Conservation (phyloP, 1,140 invertebrate genomes). For the Piezodorus guildinii region DNA sequence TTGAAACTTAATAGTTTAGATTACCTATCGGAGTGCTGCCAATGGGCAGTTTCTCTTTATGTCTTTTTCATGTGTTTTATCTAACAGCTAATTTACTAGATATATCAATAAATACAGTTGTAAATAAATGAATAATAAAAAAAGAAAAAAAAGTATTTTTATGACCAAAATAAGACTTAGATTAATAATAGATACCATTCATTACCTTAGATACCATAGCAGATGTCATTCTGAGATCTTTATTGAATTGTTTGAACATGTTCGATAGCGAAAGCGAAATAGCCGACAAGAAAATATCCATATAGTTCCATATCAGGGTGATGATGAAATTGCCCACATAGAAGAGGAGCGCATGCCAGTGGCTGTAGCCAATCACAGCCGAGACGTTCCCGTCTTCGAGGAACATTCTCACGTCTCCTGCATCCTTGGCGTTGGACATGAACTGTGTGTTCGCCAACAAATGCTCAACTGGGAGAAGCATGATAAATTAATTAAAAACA, state of each 20-base stretch:
- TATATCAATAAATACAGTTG: no score
- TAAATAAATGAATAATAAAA: no score
- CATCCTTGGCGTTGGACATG: not conserved
- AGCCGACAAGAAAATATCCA: not conserved
- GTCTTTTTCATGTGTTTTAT: no score
- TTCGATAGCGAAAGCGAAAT: not conserved
- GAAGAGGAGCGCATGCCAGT: not conserved
- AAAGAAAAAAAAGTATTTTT: no score
- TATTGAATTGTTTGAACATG: conserved; percentile 6
- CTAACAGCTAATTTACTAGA: no score
- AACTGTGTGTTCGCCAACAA: not conserved
- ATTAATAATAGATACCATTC: no score
- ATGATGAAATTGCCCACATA: not conserved
- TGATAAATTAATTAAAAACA: not conserved
- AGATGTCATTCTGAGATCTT: not conserved
- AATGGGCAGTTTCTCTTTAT: no score
- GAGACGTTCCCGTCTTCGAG: not conserved
- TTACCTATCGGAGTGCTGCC: no score
- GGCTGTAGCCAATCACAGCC: not conserved
- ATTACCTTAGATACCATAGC: not conserved
- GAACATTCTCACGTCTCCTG: not conserved
- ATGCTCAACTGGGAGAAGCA: not conserved
- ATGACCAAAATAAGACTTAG: no score
- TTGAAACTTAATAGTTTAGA: no score
- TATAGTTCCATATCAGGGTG: not conserved